Conservation (phyloP, 92 coral and sea anemone genomes). For the Desmophyllum pertusum region DNA sequence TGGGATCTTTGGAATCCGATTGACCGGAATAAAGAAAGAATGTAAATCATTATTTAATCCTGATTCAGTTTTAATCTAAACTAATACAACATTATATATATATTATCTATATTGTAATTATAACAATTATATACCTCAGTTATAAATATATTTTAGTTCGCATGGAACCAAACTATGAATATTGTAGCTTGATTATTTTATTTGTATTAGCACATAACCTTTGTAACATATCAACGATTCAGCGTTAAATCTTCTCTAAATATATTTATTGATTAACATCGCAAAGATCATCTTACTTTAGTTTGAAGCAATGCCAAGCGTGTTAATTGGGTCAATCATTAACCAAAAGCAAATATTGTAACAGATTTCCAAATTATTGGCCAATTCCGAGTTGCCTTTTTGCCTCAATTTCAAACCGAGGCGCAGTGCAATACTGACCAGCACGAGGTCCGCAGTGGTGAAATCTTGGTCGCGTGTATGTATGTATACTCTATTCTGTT, state of each 20-base stretch:
- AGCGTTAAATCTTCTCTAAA: too few relatives aligned
- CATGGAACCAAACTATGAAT: neutral
- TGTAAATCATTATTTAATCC: neutral
- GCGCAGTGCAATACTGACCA: too few relatives aligned
- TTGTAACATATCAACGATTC: too few relatives aligned
- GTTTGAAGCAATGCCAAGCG: neutral
- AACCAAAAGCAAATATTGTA: too few relatives aligned
- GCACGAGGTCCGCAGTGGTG: too few relatives aligned
- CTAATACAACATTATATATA: neutral
- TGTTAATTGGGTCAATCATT: neutral
- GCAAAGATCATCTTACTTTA: neutral
- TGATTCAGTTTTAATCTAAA: neutral
- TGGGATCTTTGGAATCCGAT: conserved; percentile 12
- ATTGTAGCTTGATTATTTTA: neutral
- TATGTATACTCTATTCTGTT: too few relatives aligned
- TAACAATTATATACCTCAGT: neutral
- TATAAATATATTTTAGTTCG: neutral
- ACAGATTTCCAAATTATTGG: too few relatives aligned
- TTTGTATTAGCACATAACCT: neutral
- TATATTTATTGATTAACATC: neutral
- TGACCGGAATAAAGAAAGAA: conserved; percentile 16
- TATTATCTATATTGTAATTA: neutral
- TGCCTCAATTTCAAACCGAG: too few relatives aligned
- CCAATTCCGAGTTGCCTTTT: too few relatives aligned
- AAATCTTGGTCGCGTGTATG: too few relatives aligned